Conservation (phyloP, 2,797 vertebrate genomes). For the Rhynchonycteris naso region DNA sequence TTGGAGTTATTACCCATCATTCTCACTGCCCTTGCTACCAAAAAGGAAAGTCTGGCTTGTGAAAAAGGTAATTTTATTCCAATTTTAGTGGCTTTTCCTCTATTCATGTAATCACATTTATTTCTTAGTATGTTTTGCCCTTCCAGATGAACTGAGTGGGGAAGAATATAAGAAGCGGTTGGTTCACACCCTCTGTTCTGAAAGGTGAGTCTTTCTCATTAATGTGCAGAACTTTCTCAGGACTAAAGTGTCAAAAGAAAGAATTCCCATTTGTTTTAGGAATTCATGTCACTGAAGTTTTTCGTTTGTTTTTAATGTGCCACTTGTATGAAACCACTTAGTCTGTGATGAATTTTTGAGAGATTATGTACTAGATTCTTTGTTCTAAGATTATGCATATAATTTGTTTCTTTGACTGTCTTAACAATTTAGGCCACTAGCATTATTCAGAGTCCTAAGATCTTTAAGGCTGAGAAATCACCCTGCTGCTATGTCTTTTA, state of each 20-base stretch:
- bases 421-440: background rate
- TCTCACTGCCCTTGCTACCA: slow-evolving; percentile 90
- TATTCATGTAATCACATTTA: background rate
- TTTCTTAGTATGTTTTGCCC: slow-evolving; percentile 52
- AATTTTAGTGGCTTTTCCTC: background rate
- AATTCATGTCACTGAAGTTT: background rate
- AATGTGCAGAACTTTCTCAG: background rate
- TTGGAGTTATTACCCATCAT: slow-evolving; percentile 96
- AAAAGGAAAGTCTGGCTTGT: slow-evolving; percentile 90
- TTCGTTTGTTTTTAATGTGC: background rate
- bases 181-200: slow-evolving; percentile 95
- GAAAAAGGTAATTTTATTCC: slow-evolving; percentile 90
- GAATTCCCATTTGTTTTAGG: background rate
- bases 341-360: background rate
- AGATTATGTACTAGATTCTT: background rate
- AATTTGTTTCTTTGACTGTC: background rate
- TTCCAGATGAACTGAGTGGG: slow-evolving; percentile 93
- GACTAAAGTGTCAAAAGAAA: background rate
- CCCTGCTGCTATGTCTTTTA: background rate
- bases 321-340: background rate
- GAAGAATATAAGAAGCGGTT: slow-evolving; percentile 97
- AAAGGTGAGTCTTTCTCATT: slow-evolving; percentile 87
- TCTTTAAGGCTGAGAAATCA: background rate
- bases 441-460: background rate
- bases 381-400: background rate